Base-by-base conservation (phyloP, 2,797 vertebrate genomes). In the Helarctos malayanus region DNA sequence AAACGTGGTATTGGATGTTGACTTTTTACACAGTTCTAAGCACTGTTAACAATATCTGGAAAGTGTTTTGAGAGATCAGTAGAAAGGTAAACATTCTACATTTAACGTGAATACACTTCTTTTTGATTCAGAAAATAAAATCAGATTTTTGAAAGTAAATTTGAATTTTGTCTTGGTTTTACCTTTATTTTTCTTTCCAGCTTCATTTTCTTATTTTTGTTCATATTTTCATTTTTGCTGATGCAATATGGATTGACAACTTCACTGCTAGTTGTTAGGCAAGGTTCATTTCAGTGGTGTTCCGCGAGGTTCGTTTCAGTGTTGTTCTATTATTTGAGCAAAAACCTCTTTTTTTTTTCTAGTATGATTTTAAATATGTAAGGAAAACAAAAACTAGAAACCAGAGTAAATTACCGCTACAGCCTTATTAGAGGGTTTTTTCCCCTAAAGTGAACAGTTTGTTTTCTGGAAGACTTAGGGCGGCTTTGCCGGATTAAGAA, bases 101-200 rank as follows among this genome's bases (percentile, higher is more conserved):
- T 97, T 95, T 88, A 96, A 98, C 98, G 93, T 88, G 96, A 95
- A 82, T 94, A 98, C 63, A 98, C 97, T 98, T 98, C 98, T 98
- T 98, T 98, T 98, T 98, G 97, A 98, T 97, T 98, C 95, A 92
- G 88, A 98, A 98, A 99, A 99, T 98, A 99, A 98, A 99, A 98
- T 97, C 95, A 90, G 95, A 98, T 98, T 98, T 98, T 98, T 98
- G 97, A 97, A 98, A 98, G 97, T 98, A 98, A 96, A 96, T 97
- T 82, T 96, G 93, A 92, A 81, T 97, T 93, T 91, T 98, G 97
- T 83, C 83, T 98, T 98, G 98, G 80, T 98, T 98, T 97, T 97
- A 92, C 95, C 94, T 97, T 91, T 96, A 79, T 91, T 97, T 95
- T 93, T 81, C 85, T 98, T 89, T 92, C 83, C 92, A 47, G 35